Conservation (phyloP, 2,888 invertebrate genomes). For the Drosophila sordidapex region DNA sequence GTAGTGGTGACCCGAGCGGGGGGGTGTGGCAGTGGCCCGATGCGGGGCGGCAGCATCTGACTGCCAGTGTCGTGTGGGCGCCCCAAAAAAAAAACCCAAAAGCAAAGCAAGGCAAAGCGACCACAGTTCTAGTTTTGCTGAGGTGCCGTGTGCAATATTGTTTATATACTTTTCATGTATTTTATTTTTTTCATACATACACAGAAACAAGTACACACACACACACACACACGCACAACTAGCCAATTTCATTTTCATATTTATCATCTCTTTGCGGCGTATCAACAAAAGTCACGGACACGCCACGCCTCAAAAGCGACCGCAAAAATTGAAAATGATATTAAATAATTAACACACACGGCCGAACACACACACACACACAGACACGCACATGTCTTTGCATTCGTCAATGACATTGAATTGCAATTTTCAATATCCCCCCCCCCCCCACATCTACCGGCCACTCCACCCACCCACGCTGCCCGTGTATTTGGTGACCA, state of each 20-base stretch:
- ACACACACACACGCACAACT: slow-evolving; percentile 18
- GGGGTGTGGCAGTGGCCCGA: slow-evolving; percentile 4
- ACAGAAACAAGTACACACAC: slow-evolving; percentile 21
- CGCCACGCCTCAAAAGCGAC: slow-evolving; percentile 52
- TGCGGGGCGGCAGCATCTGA: slow-evolving; percentile 31
- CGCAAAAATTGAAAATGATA: slow-evolving; percentile 78
- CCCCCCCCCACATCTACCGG: background rate
- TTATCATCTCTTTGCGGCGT: slow-evolving; percentile 71
- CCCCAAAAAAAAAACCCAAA: slow-evolving; percentile 34
- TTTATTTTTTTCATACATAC: slow-evolving; percentile 47
- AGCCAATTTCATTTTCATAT: slow-evolving; percentile 76
- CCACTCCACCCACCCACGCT: background rate
- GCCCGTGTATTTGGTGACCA: slow-evolving; percentile 34
- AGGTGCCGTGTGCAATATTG: slow-evolving; percentile 85
- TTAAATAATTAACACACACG: slow-evolving; percentile 77
- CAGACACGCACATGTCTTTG: slow-evolving; percentile 28
- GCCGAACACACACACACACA: slow-evolving; percentile 31
- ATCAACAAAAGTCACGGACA: slow-evolving; percentile 80
- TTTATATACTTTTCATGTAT: slow-evolving; percentile 79
- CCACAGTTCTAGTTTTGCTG: slow-evolving; percentile 14
- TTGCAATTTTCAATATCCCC: slow-evolving; percentile 54
- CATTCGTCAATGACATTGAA: slow-evolving; percentile 81
- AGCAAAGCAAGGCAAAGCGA: slow-evolving; percentile 19
- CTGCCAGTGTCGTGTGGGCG: slow-evolving; percentile 67
- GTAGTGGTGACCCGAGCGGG: slow-evolving; percentile 48